Conservation (phyloP, 2,797 vertebrate species). For the Pitangus sulphuratus region DNA sequence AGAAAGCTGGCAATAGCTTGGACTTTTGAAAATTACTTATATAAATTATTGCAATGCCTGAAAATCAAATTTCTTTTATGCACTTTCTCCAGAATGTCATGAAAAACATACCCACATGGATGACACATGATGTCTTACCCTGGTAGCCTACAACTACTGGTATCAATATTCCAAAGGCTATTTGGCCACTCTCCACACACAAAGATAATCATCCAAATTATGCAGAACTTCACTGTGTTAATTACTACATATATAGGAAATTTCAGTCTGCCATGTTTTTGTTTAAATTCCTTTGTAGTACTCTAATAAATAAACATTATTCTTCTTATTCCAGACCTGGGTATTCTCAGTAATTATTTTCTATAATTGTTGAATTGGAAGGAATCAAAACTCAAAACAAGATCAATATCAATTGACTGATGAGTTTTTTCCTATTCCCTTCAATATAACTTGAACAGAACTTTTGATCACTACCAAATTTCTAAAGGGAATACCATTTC, state of each 20-base stretch:
- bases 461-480: conserved; percentile 38
- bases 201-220: background rate
- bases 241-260: background rate
- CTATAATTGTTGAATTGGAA: background rate
- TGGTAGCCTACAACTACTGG: background rate
- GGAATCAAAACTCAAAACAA: background rate
- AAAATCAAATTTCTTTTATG: background rate
- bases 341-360: background rate
- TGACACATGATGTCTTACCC: background rate
- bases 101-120: background rate
- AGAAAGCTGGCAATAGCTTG: background rate
- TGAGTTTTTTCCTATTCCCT: background rate
- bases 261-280: background rate
- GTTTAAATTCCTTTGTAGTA: background rate
- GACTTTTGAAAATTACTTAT: background rate
- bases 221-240: background rate
- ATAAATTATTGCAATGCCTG: background rate
- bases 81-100: background rate
- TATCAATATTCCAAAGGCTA: background rate
- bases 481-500: conserved; percentile 40
- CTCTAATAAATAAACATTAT: background rate
- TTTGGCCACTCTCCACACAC: background rate
- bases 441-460: background rate
- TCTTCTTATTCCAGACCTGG: background rate
- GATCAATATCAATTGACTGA: background rate